phyloP scores from a whole-genome alignment of 23 tunicate species.

The Styela clava region DNA sequence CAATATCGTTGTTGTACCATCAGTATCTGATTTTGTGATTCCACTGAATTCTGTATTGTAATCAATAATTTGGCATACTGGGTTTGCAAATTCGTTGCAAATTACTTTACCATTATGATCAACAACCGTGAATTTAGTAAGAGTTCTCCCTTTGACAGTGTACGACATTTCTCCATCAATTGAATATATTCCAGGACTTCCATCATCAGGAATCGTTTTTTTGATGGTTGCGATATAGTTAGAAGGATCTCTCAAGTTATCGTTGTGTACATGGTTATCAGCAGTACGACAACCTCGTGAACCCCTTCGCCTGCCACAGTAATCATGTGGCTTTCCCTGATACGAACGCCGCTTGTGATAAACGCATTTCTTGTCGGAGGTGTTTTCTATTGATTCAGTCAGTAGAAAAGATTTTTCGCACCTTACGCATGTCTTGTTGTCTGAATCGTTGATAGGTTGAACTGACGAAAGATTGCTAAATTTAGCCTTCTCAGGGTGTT shows the following conservation, averaged over 20 bases:
- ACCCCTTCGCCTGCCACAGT: constrained; percentile 55
- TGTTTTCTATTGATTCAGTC: constrained; percentile 3
- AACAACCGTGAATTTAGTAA: constrained; percentile 65
- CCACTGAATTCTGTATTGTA: no score
- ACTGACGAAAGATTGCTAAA: constrained; percentile 28
- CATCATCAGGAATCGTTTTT: constrained; percentile 25
- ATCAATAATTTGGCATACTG: no score
- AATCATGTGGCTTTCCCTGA: constrained; percentile 35
- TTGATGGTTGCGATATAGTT: constrained; percentile 45
- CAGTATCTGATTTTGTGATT: no score
- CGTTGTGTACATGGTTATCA: constrained; percentile 69
- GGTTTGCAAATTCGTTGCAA: no score
- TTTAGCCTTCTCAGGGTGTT: constrained; percentile 32
- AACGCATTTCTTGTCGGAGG: background rate
- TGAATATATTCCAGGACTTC: constrained; percentile 58
- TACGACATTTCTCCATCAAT: constrained; percentile 86
- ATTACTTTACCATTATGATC: constrained; percentile 40
- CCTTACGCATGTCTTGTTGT: constrained; percentile 59
- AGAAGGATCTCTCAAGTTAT: constrained; percentile 40
- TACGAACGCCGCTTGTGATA: background rate
- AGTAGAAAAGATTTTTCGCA: constrained; percentile 66
- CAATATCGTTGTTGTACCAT: no score
- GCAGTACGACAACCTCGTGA: constrained; percentile 55
- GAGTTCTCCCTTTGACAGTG: constrained; percentile 57
- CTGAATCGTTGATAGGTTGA: constrained; percentile 6